phyloP scores from a whole-genome alignment of 2,113 vertebrate species.

The Mormoops blainvillei region DNA sequence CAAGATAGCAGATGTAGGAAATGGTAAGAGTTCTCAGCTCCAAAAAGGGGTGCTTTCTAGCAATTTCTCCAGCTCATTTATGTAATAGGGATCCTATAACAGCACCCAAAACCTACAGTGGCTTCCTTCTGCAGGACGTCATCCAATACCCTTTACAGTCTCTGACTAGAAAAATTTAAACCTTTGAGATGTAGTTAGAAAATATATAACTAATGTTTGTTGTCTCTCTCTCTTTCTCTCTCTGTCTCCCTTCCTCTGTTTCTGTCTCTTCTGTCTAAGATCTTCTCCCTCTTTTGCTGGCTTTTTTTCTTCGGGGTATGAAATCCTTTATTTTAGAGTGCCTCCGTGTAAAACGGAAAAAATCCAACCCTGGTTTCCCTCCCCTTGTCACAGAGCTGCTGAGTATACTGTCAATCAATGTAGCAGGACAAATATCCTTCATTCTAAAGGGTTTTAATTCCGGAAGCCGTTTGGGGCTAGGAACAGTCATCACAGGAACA shows the following conservation, averaged over 20 bases:
- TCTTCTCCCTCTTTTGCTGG: background rate
- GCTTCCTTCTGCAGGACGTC: background rate
- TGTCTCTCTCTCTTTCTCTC: background rate
- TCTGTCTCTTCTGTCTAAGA: background rate
- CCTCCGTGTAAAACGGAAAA: background rate
- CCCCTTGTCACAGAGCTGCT: background rate
- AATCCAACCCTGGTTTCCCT: background rate
- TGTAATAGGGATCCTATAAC: background rate
- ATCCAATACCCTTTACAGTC: background rate
- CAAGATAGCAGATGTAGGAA: background rate
- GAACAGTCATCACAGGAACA: background rate
- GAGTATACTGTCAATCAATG: background rate
- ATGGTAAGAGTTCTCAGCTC: background rate
- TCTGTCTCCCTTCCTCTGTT: background rate
- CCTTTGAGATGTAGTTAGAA: background rate
- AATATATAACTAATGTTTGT: background rate
- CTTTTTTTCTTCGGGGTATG: background rate
- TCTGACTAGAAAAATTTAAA: background rate
- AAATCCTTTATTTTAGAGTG: slow-evolving; percentile 2
- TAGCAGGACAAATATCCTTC: background rate
- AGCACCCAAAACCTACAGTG: background rate
- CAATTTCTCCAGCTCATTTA: background rate
- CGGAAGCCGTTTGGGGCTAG: background rate
- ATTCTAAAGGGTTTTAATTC: slow-evolving; percentile 26
- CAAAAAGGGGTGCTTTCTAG: background rate